A percentile compares a stretch with the other conserved stretches of the same genome.
phyloP scores from a whole-genome alignment of 2,113 vertebrate genomes.

The Natator depressus region DNA sequence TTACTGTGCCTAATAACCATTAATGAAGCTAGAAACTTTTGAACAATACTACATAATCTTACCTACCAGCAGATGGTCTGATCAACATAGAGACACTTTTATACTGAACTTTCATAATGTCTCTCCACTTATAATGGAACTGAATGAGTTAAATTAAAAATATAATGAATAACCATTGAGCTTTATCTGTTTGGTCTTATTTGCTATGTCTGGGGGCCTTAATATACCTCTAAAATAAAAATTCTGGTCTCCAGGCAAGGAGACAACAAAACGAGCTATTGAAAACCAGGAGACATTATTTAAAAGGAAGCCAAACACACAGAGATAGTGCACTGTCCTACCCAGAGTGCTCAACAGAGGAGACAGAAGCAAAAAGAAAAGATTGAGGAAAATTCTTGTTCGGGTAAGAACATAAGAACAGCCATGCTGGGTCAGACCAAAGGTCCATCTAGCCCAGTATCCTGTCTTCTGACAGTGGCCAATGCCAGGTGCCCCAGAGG shows the following conservation, averaged over 20 bases:
- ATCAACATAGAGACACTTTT: not conserved
- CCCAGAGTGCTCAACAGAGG: not conserved
- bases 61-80: not conserved
- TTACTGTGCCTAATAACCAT: not conserved
- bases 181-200: not conserved
- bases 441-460: no score
- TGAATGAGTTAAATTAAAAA: not conserved
- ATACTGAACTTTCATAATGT: not conserved
- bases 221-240: not conserved
- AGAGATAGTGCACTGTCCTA: no score
- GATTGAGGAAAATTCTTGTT: not conserved
- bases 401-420: not conserved
- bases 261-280: not conserved
- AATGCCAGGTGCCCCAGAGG: no score
- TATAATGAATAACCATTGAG: not conserved
- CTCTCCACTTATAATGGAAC: not conserved
- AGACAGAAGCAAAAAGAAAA: not conserved
- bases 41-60: not conserved
- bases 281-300: not conserved
- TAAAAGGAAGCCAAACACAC: not conserved
- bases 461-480: no score
- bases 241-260: not conserved
- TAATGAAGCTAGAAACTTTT: not conserved
- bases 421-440: no score
- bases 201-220: not conserved